Base-by-base conservation (phyloP, 2,113 vertebrate species). In the Gobio gobio region DNA sequence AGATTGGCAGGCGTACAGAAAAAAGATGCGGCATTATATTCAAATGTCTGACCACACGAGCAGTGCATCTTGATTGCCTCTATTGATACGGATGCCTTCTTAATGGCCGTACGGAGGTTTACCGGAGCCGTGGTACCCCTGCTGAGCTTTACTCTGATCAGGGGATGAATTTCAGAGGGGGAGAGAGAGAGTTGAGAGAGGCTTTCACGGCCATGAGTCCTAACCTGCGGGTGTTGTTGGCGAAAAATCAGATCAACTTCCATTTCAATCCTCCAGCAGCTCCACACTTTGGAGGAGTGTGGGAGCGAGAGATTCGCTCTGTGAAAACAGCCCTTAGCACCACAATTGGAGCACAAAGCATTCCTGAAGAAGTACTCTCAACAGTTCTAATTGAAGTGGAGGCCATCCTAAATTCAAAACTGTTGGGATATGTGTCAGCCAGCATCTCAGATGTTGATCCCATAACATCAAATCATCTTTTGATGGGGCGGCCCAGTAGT, bases 341-440 rank as follows among this genome's bases (percentile, higher is more conserved):
- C 29, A 29, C 29, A 29, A 29, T 29, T 29, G 29, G 29, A 29
- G 29, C 29, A 29, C 29, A 63, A 4, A 16, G 70, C 22, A 10
- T 70, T 4, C 45, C 70, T 0, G 73, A 83, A 56, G 80, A 82
- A 22, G 79, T 83, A 7, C n/a, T 85, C 7, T 18, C 63, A 16
- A 85, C 72, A 10, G 43, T 87, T 14, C 10, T 84, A 7, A 68
- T 76, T 22, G 78, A 87, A 49, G 47, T 85, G 2, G 59, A 85
- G 20, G 76, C 43, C 0, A 87, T 82, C 2, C 47, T 87, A 6
- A 82, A 87, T 7, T 80, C 70, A 9, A 84, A 85, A 56, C 78
- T 59, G 0, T n/a, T 83, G 9, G 75, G 75, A 1, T 87, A 84
- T 24, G 49, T 61, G 2, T 83, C 86, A 3, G 14, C 51, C 3